Percentiles rank a stretch among this genome's conserved stretches.
These are phyloP conservation scores for Hydrochoerus hydrochaeris DNA, from an alignment of 2,113 vertebrate genomes.

Conservation along the genomic window DNA sequence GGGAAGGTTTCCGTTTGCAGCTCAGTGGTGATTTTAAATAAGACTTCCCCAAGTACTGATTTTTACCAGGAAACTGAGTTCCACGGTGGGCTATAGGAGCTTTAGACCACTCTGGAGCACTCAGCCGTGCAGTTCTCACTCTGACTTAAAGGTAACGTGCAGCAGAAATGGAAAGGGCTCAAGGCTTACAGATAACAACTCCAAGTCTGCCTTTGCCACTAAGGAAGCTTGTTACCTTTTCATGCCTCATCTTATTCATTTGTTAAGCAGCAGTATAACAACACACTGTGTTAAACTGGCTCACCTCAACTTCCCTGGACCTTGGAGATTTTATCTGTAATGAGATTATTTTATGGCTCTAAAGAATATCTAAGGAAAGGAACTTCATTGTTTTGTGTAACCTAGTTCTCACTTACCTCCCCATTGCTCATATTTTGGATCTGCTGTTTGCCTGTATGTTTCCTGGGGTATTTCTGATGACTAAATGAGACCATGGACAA, in stretches of 20 bases:
- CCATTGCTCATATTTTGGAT: neutral
- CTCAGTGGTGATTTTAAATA: constrained; percentile 71
- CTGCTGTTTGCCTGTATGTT: constrained; percentile 7
- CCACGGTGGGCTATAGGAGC: constrained; percentile 19
- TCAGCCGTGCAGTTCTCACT: constrained; percentile 46
- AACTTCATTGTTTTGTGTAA: constrained; percentile 26
- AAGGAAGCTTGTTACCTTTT: neutral
- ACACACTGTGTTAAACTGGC: neutral
- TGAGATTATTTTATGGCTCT: neutral
- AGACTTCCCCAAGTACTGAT: constrained; percentile 52
- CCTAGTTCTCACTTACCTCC: neutral
- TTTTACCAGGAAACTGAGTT: constrained; percentile 57
- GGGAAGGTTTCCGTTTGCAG: constrained; percentile 69
- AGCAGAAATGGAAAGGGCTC: constrained; percentile 1
- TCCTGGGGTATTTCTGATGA: neutral
- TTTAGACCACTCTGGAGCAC: constrained; percentile 1
- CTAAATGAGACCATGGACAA: neutral
- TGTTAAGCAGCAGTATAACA: constrained; percentile 33
- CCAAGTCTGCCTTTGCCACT: neutral
- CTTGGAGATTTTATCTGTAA: constrained; percentile 11
- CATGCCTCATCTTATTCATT: neutral
- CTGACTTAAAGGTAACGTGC: constrained; percentile 44
- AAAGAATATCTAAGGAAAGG: neutral
- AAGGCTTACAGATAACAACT: neutral
- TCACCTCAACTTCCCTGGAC: neutral